phyloP scores from a whole-genome alignment of 1,140 invertebrate genomes.

The Chelonus insularis region DNA sequence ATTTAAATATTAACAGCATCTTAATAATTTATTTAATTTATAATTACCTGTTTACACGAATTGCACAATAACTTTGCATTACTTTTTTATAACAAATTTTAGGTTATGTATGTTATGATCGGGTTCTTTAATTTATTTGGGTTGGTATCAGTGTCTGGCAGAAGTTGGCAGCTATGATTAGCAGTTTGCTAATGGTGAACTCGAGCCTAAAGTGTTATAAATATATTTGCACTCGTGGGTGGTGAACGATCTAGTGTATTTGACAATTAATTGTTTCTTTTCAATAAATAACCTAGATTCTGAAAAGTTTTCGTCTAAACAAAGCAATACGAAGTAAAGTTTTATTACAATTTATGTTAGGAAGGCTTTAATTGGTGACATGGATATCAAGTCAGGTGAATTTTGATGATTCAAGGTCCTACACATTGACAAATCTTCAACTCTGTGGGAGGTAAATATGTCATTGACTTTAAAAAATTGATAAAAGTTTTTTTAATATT shows the following conservation, averaged over 20 bases:
- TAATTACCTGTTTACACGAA: too few relatives aligned
- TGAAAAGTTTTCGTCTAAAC: neutral
- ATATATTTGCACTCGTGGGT: neutral
- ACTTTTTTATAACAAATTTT: too few relatives aligned
- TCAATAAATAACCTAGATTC: neutral
- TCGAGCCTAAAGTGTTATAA: too few relatives aligned
- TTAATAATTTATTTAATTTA: too few relatives aligned
- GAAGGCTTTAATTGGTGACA: neutral
- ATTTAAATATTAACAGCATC: too few relatives aligned
- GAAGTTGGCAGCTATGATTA: too few relatives aligned
- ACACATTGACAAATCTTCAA: slow-evolving; percentile 14
- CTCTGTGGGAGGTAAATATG: slow-evolving; percentile 24
- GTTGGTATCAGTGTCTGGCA: too few relatives aligned
- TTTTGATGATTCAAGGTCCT: slow-evolving; percentile 14
- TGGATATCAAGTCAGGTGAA: neutral
- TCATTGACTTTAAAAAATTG: neutral
- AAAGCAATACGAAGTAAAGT: neutral
- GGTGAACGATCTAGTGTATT: neutral
- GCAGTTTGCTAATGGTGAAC: too few relatives aligned
- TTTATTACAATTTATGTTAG: neutral
- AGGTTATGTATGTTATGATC: too few relatives aligned
- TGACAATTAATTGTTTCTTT: neutral
- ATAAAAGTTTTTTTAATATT: neutral
- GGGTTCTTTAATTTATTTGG: too few relatives aligned
- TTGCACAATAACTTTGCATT: too few relatives aligned